These are phyloP conservation scores for Megaustenia siamemsis DNA, from an alignment of 2,888 invertebrate species.

Conservation along the genomic window DNA sequence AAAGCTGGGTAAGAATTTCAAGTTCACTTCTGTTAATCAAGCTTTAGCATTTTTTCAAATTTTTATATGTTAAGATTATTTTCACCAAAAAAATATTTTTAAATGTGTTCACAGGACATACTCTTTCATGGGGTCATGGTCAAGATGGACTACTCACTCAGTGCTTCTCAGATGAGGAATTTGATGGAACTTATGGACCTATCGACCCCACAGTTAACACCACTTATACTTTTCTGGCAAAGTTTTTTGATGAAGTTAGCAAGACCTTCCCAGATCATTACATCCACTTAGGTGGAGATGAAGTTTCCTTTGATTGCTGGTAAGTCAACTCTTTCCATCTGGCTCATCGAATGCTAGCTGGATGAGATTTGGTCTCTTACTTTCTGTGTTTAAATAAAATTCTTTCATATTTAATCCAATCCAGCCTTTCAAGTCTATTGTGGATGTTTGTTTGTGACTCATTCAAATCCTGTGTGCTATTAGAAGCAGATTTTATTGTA, in stretches of 20 bases:
- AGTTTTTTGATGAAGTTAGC: slow-evolving; percentile 86
- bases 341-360: no score
- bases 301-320: slow-evolving; percentile 92
- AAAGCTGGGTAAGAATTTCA: no score
- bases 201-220: slow-evolving; percentile 87
- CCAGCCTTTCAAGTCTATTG: no score
- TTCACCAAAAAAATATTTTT: slow-evolving; percentile 1
- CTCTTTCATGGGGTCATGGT: slow-evolving; percentile 91
- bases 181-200: slow-evolving; percentile 87
- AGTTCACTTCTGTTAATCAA: no score
- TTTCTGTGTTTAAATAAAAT: no score
- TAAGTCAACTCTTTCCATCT: no score
- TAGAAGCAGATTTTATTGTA: no score
- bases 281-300: slow-evolving; percentile 95
- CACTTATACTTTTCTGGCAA: slow-evolving; percentile 86
- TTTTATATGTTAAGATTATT: not conserved
- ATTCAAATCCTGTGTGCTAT: no score
- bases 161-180: slow-evolving; percentile 83
- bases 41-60: not conserved
- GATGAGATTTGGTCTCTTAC: no score
- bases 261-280: slow-evolving; percentile 88
- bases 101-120: slow-evolving; percentile 84
- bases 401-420: no score
- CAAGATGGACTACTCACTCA: slow-evolving; percentile 87
- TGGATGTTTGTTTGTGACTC: no score